Base-by-base conservation (phyloP, 2,797 vertebrate species). In the Halcyon badia region DNA sequence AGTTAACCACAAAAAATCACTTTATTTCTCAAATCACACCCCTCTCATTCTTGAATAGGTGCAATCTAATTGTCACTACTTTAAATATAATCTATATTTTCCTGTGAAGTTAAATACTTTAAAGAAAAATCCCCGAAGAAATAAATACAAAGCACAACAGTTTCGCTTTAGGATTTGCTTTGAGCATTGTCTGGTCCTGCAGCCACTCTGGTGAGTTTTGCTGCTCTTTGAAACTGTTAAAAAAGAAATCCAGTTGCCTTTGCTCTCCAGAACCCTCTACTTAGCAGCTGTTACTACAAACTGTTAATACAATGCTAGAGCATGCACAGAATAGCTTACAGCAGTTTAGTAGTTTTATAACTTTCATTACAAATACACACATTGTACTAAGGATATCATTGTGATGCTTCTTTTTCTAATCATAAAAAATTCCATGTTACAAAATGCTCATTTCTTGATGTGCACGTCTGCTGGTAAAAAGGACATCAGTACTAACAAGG, bases 11-110 rank as follows among this genome's bases (percentile, higher is more conserved):
- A 94, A 94, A 96, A 94, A 48, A 68, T 52, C 41, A 65, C 69
- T 94, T 97, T 95, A 96, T 96, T 97, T 81, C 83, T 83, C 57
- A 82, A 84, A 80, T 69, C 37, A 78, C 88, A 93, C 48, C 85
- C 72, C 22, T 75, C 58, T 82, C 77, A 73, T 91, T 79, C 89
- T 58, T 90, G 71, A 90, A 95, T 86, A 91, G 89, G 44, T 54
- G 61, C 35, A 60, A 58, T 66, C 64, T 89, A 87, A 60, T 71
- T 58, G 41, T 66, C 64, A 77, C 91, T 91, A 83, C 83, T 91
- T 64, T 52, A 86, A 80, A 95, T 83, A 89, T 82, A 94, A 6
- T 69, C 56, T 83, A 3, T 70, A 60, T n/a, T 83, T 94, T 93
- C 57, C 83, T 51, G 57, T 71, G 64, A 93, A 73, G 68, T 90